phyloP scores from a whole-genome alignment of 2,113 vertebrate species.

The Cathartes aura region DNA sequence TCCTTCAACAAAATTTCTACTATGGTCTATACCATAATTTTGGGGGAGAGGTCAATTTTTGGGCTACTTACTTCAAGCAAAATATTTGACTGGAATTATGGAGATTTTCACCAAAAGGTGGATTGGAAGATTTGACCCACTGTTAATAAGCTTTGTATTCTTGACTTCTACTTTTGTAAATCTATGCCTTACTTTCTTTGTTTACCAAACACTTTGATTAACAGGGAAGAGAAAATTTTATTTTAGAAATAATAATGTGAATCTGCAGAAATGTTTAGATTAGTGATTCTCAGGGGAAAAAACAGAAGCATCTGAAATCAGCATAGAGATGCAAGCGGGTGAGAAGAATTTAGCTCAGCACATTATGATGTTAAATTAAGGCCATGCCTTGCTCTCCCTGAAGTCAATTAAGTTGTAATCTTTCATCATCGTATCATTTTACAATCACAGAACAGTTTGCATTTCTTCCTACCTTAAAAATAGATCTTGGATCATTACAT shows the following conservation, averaged over 20 bases:
- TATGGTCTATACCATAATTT: neutral
- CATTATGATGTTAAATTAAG: constrained; percentile 17
- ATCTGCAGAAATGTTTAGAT: neutral
- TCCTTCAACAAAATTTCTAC: neutral
- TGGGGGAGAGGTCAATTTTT: neutral
- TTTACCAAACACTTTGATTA: neutral
- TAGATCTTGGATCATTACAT: neutral
- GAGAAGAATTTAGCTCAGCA: neutral
- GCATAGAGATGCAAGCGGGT: neutral
- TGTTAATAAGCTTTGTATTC: neutral
- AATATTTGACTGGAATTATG: neutral
- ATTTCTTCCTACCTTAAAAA: neutral
- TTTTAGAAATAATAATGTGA: neutral
- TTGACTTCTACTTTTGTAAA: neutral
- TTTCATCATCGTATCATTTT: constrained; percentile 15
- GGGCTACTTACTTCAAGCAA: neutral
- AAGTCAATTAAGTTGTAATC: neutral
- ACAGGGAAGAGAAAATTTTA: neutral
- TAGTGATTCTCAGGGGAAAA: neutral
- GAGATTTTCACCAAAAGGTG: neutral
- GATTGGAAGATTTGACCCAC: neutral
- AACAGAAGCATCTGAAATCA: neutral
- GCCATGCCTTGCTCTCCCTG: neutral
- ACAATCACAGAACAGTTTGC: neutral
- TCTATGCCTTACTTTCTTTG: neutral